Evolutionary conservation across 1,140 invertebrate species (phyloP).

Genomic region (Sycobia sp.): DNA sequence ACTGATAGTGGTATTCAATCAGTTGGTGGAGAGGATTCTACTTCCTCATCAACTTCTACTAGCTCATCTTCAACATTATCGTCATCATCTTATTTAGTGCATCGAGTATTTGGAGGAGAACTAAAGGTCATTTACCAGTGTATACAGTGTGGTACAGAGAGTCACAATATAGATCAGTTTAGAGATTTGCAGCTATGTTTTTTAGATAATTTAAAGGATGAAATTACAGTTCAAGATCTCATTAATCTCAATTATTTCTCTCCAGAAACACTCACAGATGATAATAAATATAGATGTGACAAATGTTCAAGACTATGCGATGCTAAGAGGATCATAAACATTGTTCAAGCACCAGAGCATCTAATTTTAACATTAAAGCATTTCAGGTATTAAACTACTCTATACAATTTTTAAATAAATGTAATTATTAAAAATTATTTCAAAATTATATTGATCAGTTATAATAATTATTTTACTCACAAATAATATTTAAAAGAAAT

Average conservation of each 20-base stretch:
- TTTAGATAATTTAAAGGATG: constrained; percentile 67
- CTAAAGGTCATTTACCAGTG: constrained; percentile 75
- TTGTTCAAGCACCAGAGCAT: constrained; percentile 75
- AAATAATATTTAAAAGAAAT: no score
- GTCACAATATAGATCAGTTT: constrained; percentile 76
- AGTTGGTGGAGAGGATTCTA: constrained; percentile 53
- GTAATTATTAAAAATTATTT: no score
- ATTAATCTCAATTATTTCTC: constrained; percentile 74
- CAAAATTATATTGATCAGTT: no score
- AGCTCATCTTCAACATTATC: constrained; percentile 33
- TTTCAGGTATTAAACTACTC: constrained; percentile 61
- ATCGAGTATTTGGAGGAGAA: constrained; percentile 76
- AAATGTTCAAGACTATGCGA: constrained; percentile 76
- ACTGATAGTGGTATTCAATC: constrained; percentile 62
- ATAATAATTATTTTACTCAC: no score
- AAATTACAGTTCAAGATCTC: constrained; percentile 71
- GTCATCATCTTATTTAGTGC: constrained; percentile 63
- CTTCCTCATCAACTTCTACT: constrained; percentile 14
- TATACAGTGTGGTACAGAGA: constrained; percentile 70
- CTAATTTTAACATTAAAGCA: constrained; percentile 81
- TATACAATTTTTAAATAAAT: no score
- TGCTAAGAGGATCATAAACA: constrained; percentile 74
- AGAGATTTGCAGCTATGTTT: constrained; percentile 82
- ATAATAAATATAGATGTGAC: constrained; percentile 82
- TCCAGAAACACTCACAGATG: constrained; percentile 76